These are phyloP conservation scores for Microctenopoma stevenorrisi DNA, from an alignment of 2,797 vertebrate species.

Conservation along the genomic window DNA sequence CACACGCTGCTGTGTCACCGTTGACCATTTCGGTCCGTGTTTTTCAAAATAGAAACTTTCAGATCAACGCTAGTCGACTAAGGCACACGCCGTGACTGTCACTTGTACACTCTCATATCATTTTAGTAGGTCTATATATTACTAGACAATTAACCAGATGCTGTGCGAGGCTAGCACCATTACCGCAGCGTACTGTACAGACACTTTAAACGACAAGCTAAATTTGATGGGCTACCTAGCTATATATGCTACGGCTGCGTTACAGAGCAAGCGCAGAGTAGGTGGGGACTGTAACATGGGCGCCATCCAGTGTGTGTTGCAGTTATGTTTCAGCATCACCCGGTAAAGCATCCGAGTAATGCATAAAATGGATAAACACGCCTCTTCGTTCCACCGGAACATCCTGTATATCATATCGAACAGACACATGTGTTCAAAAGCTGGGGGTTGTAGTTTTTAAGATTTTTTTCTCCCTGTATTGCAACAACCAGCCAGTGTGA, in stretches of 20 bases:
- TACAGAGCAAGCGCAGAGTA: slow-evolving; percentile 70
- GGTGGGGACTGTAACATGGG: slow-evolving; percentile 31
- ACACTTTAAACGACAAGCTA: slow-evolving; percentile 26
- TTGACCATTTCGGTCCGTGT: slow-evolving; percentile 18
- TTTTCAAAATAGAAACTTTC: slow-evolving; percentile 23
- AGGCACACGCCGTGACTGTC: slow-evolving; percentile 3
- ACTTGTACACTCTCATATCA: slow-evolving; percentile 23
- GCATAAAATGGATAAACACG: background rate
- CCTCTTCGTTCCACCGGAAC: background rate
- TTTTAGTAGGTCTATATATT: slow-evolving; percentile 6
- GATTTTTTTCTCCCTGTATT: slow-evolving; percentile 20
- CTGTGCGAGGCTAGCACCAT: slow-evolving; percentile 37
- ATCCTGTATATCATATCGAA: slow-evolving; percentile 27
- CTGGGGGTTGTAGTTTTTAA: slow-evolving; percentile 77
- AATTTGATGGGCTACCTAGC: slow-evolving; percentile 34
- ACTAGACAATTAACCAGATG: slow-evolving; percentile 10
- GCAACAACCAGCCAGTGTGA: slow-evolving; percentile 44
- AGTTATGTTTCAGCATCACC: slow-evolving; percentile 9
- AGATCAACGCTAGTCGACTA: slow-evolving; percentile 6
- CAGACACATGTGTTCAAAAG: background rate
- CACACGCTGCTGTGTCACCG: slow-evolving; percentile 9
- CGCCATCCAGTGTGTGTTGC: slow-evolving; percentile 24
- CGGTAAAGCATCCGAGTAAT: slow-evolving; percentile 8
- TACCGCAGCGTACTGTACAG: background rate
- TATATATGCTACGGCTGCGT: slow-evolving; percentile 58